Evolutionary conservation across 2,888 invertebrate genomes (phyloP).

Genomic region (Orthonevra nobilis): DNA sequence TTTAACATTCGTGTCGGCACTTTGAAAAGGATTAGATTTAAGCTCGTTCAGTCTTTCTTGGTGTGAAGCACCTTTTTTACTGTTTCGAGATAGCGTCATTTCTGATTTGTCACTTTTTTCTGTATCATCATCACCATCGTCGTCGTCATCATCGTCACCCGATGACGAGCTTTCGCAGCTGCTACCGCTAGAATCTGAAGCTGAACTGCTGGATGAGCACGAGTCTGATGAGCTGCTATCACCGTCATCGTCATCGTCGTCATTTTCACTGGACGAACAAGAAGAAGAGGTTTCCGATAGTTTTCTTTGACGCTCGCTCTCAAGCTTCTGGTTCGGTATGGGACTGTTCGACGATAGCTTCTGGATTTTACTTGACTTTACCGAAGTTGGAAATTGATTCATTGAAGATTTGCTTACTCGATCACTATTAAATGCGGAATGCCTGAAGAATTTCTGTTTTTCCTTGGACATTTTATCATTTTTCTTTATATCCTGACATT

Average conservation of each 20-base stretch:
- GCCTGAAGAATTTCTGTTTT: conserved; percentile 92
- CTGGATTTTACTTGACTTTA: conserved; percentile 31
- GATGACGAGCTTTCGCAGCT: conserved; percentile 79
- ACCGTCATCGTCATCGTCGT: conserved; percentile 76
- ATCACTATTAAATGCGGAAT: conserved; percentile 88
- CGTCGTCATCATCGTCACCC: conserved; percentile 75
- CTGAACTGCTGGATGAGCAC: conserved; percentile 78
- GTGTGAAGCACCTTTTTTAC: conserved; percentile 71
- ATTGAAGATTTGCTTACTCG: conserved; percentile 68
- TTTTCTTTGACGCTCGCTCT: conserved; percentile 71
- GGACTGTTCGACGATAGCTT: conserved; percentile 27
- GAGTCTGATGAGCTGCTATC: conserved; percentile 77
- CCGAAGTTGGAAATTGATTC: conserved; percentile 45
- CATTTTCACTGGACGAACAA: conserved; percentile 78
- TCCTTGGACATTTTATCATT: conserved; percentile 91
- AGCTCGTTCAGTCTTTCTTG: conserved; percentile 59
- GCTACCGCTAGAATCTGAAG: conserved; percentile 78
- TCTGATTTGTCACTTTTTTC: conserved; percentile 76
- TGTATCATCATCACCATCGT: conserved; percentile 77
- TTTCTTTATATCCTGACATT: conserved; percentile 80
- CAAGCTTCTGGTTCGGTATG: conserved; percentile 23
- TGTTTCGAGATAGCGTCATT: conserved; percentile 73
- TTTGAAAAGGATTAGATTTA: conserved; percentile 71
- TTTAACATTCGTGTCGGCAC: conserved; percentile 71
- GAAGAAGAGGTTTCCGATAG: conserved; percentile 78